Conservation (phyloP, 2,113 vertebrate species). For the Nanorana parkeri region DNA sequence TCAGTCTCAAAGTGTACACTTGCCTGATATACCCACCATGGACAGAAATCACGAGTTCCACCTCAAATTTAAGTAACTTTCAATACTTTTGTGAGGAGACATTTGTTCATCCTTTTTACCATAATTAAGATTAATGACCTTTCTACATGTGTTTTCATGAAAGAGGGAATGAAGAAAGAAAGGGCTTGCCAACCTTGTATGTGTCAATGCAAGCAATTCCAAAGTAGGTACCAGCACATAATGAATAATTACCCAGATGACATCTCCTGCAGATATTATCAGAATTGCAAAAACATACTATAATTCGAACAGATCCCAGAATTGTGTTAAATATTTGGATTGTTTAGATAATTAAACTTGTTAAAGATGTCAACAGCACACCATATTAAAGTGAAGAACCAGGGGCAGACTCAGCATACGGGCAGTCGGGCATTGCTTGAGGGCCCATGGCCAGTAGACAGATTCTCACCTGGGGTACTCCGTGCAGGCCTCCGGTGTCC, state of each 20-base stretch:
- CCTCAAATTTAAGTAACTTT: not conserved
- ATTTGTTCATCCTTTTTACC: conserved; percentile 1
- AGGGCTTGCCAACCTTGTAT: conserved; percentile 20
- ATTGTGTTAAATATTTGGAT: too few relatives aligned
- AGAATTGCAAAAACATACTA: not conserved
- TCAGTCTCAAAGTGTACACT: not conserved
- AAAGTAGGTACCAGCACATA: not conserved
- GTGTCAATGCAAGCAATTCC: conserved; percentile 2
- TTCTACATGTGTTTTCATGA: conserved; percentile 14
- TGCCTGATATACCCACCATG: not conserved
- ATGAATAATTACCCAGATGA: conserved; percentile 12
- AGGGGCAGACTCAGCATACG: too few relatives aligned
- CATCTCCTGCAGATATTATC: not conserved
- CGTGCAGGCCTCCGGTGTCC: too few relatives aligned
- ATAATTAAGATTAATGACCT: conserved; percentile 17
- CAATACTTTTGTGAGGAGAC: not conserved
- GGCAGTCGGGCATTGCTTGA: too few relatives aligned
- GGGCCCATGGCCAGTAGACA: too few relatives aligned
- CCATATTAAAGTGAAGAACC: too few relatives aligned
- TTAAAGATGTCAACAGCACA: too few relatives aligned
- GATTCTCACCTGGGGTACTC: too few relatives aligned
- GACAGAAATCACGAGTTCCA: not conserved
- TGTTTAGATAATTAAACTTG: too few relatives aligned
- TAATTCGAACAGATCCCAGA: not conserved
- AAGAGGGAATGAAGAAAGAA: not conserved